Evolutionary conservation across 2,113 vertebrate genomes (phyloP).

Genomic region (Tragelaphus strepsiceros): DNA sequence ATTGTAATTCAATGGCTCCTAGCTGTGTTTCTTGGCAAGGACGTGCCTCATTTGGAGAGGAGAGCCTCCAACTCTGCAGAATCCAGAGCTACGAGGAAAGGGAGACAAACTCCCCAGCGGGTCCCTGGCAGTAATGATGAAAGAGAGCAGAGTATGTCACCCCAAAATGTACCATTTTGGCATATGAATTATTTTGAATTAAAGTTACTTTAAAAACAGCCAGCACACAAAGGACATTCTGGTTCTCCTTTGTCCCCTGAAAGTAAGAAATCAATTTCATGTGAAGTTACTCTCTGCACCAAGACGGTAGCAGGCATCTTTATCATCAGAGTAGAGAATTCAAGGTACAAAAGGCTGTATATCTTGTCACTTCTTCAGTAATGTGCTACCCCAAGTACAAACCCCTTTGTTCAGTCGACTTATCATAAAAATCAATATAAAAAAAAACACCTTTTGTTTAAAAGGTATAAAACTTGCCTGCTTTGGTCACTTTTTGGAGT

Average conservation of each 20-base stretch:
- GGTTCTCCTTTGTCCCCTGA: neutral
- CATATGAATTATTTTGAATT: neutral
- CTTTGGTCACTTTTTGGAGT: neutral
- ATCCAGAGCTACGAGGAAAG: neutral
- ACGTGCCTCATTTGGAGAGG: neutral
- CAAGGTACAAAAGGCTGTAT: neutral
- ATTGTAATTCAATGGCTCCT: neutral
- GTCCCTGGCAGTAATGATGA: neutral
- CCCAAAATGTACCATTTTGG: neutral
- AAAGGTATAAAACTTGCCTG: neutral
- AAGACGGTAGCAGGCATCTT: neutral
- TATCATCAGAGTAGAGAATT: neutral
- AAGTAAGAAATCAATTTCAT: neutral
- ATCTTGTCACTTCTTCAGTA: neutral
- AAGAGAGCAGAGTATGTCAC: neutral
- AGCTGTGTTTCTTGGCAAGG: neutral
- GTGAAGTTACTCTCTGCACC: neutral
- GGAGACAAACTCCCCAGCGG: neutral
- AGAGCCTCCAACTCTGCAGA: neutral
- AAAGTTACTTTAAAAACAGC: neutral
- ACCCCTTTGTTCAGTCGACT: neutral
- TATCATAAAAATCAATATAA: neutral
- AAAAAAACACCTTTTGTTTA: neutral
- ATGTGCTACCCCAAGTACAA: neutral
- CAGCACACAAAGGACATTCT: neutral